Percentiles rank a stretch among this genome's conserved stretches.
Conservation (phyloP, 2,888 invertebrate species). For the Allolobophora icterica region DNA sequence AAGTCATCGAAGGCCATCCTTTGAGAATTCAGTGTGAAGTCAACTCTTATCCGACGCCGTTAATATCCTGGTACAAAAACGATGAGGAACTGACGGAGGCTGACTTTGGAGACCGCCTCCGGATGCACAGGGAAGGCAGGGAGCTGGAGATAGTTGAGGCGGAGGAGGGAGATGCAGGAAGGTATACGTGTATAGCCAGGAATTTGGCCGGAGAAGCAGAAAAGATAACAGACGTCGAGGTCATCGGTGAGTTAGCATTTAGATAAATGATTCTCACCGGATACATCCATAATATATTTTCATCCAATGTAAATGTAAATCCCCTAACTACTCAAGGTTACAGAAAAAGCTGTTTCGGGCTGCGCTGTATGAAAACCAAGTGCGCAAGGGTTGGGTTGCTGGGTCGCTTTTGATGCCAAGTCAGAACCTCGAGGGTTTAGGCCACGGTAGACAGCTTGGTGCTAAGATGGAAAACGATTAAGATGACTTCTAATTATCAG, state of each 20-base stretch:
- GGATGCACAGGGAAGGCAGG: slow-evolving; percentile 40
- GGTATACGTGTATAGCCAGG: slow-evolving; percentile 66
- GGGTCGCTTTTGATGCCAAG: too few species aligned
- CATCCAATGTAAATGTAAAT: background rate
- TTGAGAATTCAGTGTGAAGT: slow-evolving; percentile 42
- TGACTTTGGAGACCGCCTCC: slow-evolving; percentile 31
- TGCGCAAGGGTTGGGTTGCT: too few species aligned
- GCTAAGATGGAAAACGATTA: too few species aligned
- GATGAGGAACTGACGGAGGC: slow-evolving; percentile 49
- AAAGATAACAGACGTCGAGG: slow-evolving; percentile 59
- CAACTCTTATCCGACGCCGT: slow-evolving; percentile 57
- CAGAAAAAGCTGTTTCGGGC: background rate
- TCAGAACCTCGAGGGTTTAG: too few species aligned
- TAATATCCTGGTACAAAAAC: slow-evolving; percentile 66
- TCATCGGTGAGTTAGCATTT: slow-evolving; percentile 49
- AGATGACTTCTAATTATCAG: too few species aligned
- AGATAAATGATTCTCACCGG: background rate
- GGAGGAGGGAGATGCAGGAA: slow-evolving; percentile 62
- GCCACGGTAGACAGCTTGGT: too few species aligned
- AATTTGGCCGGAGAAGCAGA: slow-evolving; percentile 67
- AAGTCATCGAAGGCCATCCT: slow-evolving; percentile 22
- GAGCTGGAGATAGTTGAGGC: slow-evolving; percentile 53
- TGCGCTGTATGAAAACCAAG: too few species aligned
- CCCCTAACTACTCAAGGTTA: background rate
- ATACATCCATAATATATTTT: background rate